Evolutionary conservation across 2,113 vertebrate species (phyloP).

Genomic region (Ellobius talpinus): DNA sequence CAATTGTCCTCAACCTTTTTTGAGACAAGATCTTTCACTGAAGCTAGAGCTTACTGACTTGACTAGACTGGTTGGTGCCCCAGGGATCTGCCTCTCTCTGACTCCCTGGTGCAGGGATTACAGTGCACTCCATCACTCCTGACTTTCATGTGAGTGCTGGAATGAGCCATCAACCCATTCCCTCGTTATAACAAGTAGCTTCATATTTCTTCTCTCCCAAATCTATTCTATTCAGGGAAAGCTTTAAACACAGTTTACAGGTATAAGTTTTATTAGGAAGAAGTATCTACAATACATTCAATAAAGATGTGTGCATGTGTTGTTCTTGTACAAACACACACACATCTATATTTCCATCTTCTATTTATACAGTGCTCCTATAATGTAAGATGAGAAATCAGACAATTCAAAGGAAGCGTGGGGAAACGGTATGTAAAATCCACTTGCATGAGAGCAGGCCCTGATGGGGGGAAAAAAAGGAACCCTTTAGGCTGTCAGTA

Average conservation of each 20-base stretch:
- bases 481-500: background rate
- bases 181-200: background rate
- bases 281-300: background rate
- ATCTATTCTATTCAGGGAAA: background rate
- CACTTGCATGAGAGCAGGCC: background rate
- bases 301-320: background rate
- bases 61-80: background rate
- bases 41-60: background rate
- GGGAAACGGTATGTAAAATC: background rate
- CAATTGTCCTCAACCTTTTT: background rate
- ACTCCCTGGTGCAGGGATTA: background rate
- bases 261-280: background rate
- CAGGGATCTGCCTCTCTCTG: background rate
- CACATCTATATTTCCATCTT: too few relatives aligned
- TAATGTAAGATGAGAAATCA: conserved; percentile 1
- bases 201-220: conserved; percentile 42
- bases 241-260: background rate
- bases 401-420: conserved; percentile 8
- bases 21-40: background rate
- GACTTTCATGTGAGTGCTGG: background rate
- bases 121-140: too few relatives aligned
- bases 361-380: conserved; percentile 12
- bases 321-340: background rate
- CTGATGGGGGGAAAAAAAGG: background rate
- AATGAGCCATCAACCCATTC: background rate